A percentile compares a stretch with the other conserved stretches of the same genome.
Evolutionary conservation across 2,888 invertebrate species (phyloP).

Genomic region (Zelleria hepariella): DNA sequence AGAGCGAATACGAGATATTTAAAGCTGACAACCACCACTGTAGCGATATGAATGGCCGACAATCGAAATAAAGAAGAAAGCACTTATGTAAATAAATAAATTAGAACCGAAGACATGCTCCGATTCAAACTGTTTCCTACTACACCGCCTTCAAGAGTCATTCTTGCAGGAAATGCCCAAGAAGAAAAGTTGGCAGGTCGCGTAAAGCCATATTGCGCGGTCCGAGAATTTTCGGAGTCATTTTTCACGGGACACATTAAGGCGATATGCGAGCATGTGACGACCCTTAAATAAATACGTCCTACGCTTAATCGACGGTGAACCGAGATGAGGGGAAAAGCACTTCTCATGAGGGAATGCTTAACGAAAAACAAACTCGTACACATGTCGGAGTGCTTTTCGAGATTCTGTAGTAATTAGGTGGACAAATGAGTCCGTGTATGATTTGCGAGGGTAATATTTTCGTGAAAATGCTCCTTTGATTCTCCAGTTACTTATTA

Average conservation of each 20-base stretch:
- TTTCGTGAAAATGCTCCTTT: too few species aligned
- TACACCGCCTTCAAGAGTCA: too few species aligned
- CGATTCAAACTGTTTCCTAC: too few species aligned
- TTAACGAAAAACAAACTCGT: neutral
- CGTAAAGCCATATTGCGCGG: neutral
- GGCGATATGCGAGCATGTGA: conserved; percentile 30
- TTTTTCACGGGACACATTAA: conserved; percentile 54
- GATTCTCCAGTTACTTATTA: too few species aligned
- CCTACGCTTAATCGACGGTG: conserved; percentile 60
- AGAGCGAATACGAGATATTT: too few species aligned
- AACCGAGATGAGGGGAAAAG: conserved; percentile 31
- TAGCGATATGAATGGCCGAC: too few species aligned
- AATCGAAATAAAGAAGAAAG: too few species aligned
- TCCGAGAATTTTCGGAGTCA: conserved; percentile 18
- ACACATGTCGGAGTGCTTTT: neutral
- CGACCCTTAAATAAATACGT: conserved; percentile 61
- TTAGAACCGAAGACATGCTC: too few species aligned
- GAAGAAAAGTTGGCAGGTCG: neutral
- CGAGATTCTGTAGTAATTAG: neutral
- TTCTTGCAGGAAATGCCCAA: neutral
- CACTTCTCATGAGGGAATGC: neutral
- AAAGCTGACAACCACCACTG: too few species aligned
- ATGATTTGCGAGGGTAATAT: neutral
- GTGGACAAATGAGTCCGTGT: neutral
- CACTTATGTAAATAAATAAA: too few species aligned